Evolutionary conservation across 2,113 vertebrate species (phyloP), one percentile per base, ranked within the genome.

Genomic region (Stercorarius parasiticus): DNA sequence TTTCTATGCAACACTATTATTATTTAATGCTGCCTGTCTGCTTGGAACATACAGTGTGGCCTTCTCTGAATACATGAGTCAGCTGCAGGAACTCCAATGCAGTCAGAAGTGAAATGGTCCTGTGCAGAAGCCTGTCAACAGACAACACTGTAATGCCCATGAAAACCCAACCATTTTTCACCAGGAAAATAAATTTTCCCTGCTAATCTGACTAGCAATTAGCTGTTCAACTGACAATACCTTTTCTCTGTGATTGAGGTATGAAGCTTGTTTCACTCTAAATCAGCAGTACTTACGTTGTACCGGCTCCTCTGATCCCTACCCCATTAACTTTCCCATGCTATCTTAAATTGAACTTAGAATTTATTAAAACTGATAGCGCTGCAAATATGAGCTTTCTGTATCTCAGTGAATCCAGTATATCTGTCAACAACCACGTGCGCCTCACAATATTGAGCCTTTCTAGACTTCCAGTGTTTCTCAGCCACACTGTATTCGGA

Each of bases 371-470:
- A 76, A 49, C 21, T 40, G 66, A 29, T 6, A 64, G 61, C 52
- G 52, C 29, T 47, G 42, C 59, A 56, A 52, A 78, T 30, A 23
- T 56, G 36, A 90, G n/a, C 22, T 29, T 47, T 43, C 17, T 17
- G 10, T 23, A 56, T 43, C 42, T 62, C 59, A 49, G 1, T 49
- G n/a, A 66, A 82, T 29, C 19, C 36, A 40, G 15, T 17, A 6
- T 59, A 69, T n/a, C 26, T 64, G 40, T 30, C 65, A 52, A 64
- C 11, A 73, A 62, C 15, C 36, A 58, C 1, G 6, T 4, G 12
- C 0, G 1, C 18, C 29, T 72, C 40, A 52, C 1, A 5, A 36
- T 22, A 21, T 5, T 27, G 29, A 87, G 30, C 13, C 16, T 55
- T 92, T 70, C 50, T 29, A 61, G 15, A 50, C 47, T 56, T 47